Evolutionary conservation across 1,140 invertebrate genomes (phyloP), one percentile per base, ranked within the genome.

Genomic region (Drosophila ironensis): DNA sequence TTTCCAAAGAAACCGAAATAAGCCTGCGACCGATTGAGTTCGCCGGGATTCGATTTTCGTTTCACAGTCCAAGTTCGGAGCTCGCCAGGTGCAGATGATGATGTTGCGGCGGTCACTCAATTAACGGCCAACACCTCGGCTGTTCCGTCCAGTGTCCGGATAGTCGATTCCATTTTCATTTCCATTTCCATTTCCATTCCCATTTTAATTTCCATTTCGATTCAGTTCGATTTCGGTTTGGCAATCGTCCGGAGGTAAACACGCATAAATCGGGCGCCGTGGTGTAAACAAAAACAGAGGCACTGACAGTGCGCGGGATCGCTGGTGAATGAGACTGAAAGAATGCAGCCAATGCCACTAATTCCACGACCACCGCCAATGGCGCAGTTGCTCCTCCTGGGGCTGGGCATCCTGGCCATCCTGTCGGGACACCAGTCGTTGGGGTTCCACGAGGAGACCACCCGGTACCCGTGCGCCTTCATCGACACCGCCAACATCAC

Each of bases 401-500:
- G 22, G 8, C 38, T 59, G 25, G 35, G 22, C 7, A 37, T 59
- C 11, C 11, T 75, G 2, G 16, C 59, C 17, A 8, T 51, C n/a
- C 16, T 64, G 17, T 16, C 9, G 35, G 35, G 30, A 12, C 52
- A 20, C 4, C 0, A 30, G 5, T 42, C 54, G 11, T 54, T 45
- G 38, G 47, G 35, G 19, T 47, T 47, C 8, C 78, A 74, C 28
- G 80, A 78, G 47, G 87, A 88, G 48, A 64, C n/a, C n/a, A n/a
- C 46, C 5, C 76, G 68, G 20, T 74, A 89, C 54, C 88, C 86
- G 2, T 89, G 88, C 30, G 75, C 84, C 19, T 89, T 89, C n/a
- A 88, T 89, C 14, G 88, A 89, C 11, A 88, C 88, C 0, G 61
- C 66, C 0, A 88, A 89, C 22, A 86, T 89, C 2, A 81, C 72